Base-by-base conservation (phyloP, 1,140 invertebrate species). In the Nomia melanderi region DNA sequence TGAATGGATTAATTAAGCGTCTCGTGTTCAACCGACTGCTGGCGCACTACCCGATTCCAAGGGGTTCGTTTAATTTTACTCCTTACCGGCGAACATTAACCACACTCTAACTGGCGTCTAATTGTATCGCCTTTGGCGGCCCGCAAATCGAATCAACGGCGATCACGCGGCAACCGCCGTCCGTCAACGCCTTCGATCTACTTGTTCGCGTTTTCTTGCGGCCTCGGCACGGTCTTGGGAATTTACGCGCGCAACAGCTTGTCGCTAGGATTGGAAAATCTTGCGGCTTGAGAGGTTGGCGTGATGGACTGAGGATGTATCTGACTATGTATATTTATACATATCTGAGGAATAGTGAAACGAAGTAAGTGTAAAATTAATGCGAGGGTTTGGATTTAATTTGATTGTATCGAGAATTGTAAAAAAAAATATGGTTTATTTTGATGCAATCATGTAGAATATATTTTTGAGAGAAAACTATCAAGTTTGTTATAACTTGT, bases 1-100 rank as follows among this genome's bases (percentile, higher is more conserved):
- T 78, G 78, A 82, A 84, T 84, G 59, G 76, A 60, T 82, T 84
- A 85, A 85, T 85, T 84, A 84, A 85, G 67, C 83, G 76, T 84
- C 82, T 78, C 78, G 27, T 71, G 57, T 81, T 67, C 64, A 53
- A 59, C 27, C 57, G 73, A 54, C 33, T 39, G 50, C 54, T 56
- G 33, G 50, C 56, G 56, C 25, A 20, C 8, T 8, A n/a, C 59
- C 53, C 31, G 44, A 50, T 31, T 79, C 53, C 57, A 27, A 77
- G 25, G 31, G 33, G 29, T 82, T 65, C 47, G 79, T 65, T 50
- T 59, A 82, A 78, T 82, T 59, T 77, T 1, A 25, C 29, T 33
- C 41, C 12, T 4, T 12, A 7, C 50, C 36, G 25, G 56, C 23
- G 5, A 12, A 44, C 33, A 41, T 0, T 33, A 50, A 31, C 20